Percentiles rank a stretch among this genome's conserved stretches.
These are phyloP conservation scores for Peromyscus nudipes DNA, from an alignment of 2,797 vertebrate genomes.

Conservation along the genomic window DNA sequence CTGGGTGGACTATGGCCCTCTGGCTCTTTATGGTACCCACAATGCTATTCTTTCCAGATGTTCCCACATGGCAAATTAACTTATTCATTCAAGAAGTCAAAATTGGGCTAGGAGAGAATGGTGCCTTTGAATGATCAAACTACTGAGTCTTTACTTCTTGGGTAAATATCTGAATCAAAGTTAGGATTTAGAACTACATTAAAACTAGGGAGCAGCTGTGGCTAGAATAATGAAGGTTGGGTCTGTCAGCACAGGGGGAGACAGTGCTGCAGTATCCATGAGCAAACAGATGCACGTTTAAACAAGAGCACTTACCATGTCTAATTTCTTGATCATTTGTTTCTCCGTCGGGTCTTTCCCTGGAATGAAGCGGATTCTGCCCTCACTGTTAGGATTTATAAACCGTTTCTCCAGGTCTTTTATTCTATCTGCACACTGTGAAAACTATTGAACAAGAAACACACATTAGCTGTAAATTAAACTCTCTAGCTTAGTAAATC, in stretches of 20 bases:
- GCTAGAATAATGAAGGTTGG: neutral
- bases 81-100: neutral
- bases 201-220: neutral
- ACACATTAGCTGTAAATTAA: slow-evolving; percentile 55
- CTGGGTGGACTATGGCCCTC: neutral
- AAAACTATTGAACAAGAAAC: slow-evolving; percentile 89
- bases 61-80: neutral
- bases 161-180: slow-evolving; percentile 24
- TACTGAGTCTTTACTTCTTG: slow-evolving; percentile 1
- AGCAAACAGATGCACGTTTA: neutral
- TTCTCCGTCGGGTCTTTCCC: slow-evolving; percentile 90
- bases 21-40: neutral
- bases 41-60: neutral
- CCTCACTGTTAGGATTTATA: slow-evolving; percentile 84
- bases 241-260: neutral
- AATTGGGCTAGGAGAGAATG: neutral
- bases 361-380: slow-evolving; percentile 88
- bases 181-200: neutral
- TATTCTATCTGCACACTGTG: slow-evolving; percentile 92
- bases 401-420: slow-evolving; percentile 87
- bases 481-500: neutral
- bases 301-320: slow-evolving; percentile 89
- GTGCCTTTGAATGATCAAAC: neutral
- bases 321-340: slow-evolving; percentile 92
- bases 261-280: neutral